Evolutionary conservation across 1,140 invertebrate genomes (phyloP), one percentile per base, ranked within the genome.

Genomic region (Piezodorus guildinii): DNA sequence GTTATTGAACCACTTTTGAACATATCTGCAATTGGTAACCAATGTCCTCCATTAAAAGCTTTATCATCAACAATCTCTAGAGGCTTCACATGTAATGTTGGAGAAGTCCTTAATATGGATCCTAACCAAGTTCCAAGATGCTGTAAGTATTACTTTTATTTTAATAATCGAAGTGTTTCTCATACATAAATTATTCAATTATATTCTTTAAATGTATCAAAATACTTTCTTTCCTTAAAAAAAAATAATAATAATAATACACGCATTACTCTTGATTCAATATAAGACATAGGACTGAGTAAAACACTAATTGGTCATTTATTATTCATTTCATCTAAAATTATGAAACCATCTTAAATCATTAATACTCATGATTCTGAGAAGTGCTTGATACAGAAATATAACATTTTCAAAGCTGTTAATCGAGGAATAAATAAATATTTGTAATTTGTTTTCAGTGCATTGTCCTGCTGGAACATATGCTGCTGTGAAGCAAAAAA

Each of bases 391-490:
- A 4, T 30, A 3, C 8, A 30, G 8, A 30, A 30, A 30, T 30
- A 4, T 4, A 3, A 30, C 8, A 30, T 30, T 30, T 30, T 3
- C 27, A 30, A 30, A 30, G 8, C 27, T 30, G 3, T 30, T 30
- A 30, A 30, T 30, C 27, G 3, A 30, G 8, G 3, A 3, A 30
- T 30, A n/a, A n/a, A n/a, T n/a, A n/a, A n/a, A n/a, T n/a, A n/a
- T n/a, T n/a, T n/a, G n/a, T n/a, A n/a, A n/a, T n/a, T n/a, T n/a
- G n/a, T n/a, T 80, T 83, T 68, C 70, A 92, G 88, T 96, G 59
- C 89, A 94, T 70, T 98, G 95, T 74, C 94, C 95, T 17, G 91
- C 92, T 69, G 95, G 95, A 70, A 95, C 93, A 0, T 96, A 86
- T 72, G 93, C 92, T 60, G 87, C 86, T 21, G 85, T 89, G 70